Percentiles rank a stretch among this genome's conserved stretches.
These are phyloP conservation scores for Bhutanitis thaidina DNA, from an alignment of 2,888 invertebrate genomes.

Conservation along the genomic window DNA sequence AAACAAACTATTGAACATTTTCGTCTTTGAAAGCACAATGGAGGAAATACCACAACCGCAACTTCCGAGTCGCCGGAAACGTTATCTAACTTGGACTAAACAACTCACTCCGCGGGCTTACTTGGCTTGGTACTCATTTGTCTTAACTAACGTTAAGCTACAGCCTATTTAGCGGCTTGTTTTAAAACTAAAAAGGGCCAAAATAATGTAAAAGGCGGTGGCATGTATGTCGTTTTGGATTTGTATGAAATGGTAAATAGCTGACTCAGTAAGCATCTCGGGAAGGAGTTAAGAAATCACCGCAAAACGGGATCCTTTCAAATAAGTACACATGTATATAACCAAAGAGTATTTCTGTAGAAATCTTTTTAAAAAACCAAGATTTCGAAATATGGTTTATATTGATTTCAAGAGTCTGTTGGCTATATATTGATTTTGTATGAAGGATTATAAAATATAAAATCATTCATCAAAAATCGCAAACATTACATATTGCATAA, in stretches of 20 bases:
- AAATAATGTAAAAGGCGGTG: not conserved
- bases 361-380: too few species aligned
- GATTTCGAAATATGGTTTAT: too few species aligned
- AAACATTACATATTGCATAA: too few species aligned
- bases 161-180: not conserved
- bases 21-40: slow-evolving; percentile 39
- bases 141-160: slow-evolving; percentile 23
- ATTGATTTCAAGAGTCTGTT: too few species aligned
- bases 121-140: slow-evolving; percentile 27
- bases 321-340: slow-evolving; percentile 32
- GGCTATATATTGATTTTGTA: too few species aligned
- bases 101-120: slow-evolving; percentile 60
- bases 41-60: slow-evolving; percentile 45
- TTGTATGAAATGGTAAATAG: slow-evolving; percentile 33
- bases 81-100: slow-evolving; percentile 67
- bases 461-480: too few species aligned
- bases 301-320: slow-evolving; percentile 63
- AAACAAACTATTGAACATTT: slow-evolving; percentile 24
- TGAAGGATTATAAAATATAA: too few species aligned
- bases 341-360: slow-evolving; percentile 25
- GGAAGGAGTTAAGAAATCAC: slow-evolving; percentile 61
- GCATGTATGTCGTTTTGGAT: slow-evolving; percentile 23
- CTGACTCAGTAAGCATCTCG: slow-evolving; percentile 54
- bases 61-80: slow-evolving; percentile 56
- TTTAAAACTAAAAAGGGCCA: not conserved